Evolutionary conservation across 1,140 invertebrate genomes (phyloP), one percentile per base, ranked within the genome.

Genomic region (Agrypnia vestita): DNA sequence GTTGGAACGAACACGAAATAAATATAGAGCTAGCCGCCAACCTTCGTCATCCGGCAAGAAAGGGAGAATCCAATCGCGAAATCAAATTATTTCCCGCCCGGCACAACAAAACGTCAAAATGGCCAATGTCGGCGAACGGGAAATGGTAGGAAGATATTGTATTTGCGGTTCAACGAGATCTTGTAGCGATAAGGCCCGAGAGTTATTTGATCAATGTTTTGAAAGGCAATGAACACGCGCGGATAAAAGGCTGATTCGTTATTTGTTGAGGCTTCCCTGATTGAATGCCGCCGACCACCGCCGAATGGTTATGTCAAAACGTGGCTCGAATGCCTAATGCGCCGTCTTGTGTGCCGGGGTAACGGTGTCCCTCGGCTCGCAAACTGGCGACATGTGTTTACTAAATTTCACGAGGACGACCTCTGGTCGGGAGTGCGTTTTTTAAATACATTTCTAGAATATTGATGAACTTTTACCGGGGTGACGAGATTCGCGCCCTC

Each of bases 41-140:
- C 81, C 81, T 79, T 82, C 81, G 74, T 82, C 77, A 82, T 73
- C 55, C 51, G 19, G 19, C 73, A 71, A 76, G 61, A 78, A 78
- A 81, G 72, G 76, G 80, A 72, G 67, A 82, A 80, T 79, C 78
- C 81, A 73, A 82, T 82, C 81, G 74, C 74, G 62, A 79, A 82
- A 82, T 82, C 81, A 79, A 82, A 82, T 82, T 77, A 82, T 82
- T 82, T 82, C 81, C 81, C 72, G 49, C 69, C 69, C 44, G 53
- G 80, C 25, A 80, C 67, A 64, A 81, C 72, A 78, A 61, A 69
- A 78, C 61, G 69, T 47, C 46, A 79, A 79, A 82, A 73, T 47
- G 78, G 67, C 64, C 71, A 76, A 79, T 72, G 56, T 72, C 80
- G 11, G 59, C 49, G 64, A 73, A 67, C 56, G 56, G 71, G 21